Evolutionary conservation across 2,113 vertebrate genomes (phyloP).

Genomic region (Hypomesus transpacificus): DNA sequence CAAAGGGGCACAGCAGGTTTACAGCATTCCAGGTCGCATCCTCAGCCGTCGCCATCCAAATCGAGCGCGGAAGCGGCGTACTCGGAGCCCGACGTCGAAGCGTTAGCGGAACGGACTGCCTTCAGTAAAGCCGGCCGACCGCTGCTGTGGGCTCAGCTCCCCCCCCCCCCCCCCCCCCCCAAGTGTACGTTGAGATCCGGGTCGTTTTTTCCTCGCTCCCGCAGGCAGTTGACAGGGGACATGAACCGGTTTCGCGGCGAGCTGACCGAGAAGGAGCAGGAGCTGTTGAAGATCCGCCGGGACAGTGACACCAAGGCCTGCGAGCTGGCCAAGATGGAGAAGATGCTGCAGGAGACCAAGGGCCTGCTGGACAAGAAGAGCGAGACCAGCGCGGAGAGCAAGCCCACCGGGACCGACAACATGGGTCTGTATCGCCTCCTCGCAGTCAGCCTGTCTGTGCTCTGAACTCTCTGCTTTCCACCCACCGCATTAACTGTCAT

Average conservation of each 20-base stretch:
- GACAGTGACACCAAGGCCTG: conserved; percentile 80
- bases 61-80: no score
- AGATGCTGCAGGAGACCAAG: conserved; percentile 81
- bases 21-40: no score
- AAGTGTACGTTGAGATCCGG: background rate
- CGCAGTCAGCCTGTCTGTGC: background rate
- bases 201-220: background rate
- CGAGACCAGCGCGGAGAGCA: conserved; percentile 62
- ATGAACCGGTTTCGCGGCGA: conserved; percentile 76
- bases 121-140: no score
- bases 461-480: no score
- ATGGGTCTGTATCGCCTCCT: conserved; percentile 59
- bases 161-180: no score
- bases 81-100: no score
- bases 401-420: conserved; percentile 43
- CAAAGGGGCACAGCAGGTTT: no score
- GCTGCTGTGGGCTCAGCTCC: no score
- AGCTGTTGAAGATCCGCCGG: conserved; percentile 70
- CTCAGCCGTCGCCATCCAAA: no score
- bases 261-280: conserved; percentile 72
- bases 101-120: no score
- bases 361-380: conserved; percentile 79
- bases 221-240: conserved; percentile 66
- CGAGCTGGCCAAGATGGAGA: conserved; percentile 79
- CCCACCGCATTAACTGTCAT: no score